Evolutionary conservation across 2,888 invertebrate genomes (phyloP), one percentile per base, ranked within the genome.

Genomic region (Drosophila planitibia): DNA sequence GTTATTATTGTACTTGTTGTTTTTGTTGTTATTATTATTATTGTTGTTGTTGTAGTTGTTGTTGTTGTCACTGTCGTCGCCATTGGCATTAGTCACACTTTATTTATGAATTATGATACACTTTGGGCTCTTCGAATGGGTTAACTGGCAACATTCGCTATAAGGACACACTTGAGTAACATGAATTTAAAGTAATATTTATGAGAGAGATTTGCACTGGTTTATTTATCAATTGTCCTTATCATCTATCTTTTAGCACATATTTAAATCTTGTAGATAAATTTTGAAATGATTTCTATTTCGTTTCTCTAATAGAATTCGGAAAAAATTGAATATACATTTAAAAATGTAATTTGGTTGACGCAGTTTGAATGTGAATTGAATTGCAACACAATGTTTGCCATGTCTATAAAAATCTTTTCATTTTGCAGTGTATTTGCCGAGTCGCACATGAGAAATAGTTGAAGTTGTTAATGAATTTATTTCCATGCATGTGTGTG

Each of bases 31-130:
- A 44, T 12, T 44, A 3, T 25, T 52, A 37, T 67, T 54, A 35
- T 39, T 65, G 12, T 54, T 63, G 1, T 63, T 41, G 33, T 51
- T 33, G 41, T 41, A 35, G 41, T 49, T 60, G 41, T 41, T 70
- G 60, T 37, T 76, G 71, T 66, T 75, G 64, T 78, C 59, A 60
- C 28, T 60, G 82, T 59, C 59, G 68, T 58, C 67, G 81, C 71
- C 82, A 67, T 71, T 78, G 75, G 83, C 90, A 88, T 91, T 91
- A 91, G 91, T 88, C 91, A 88, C 91, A 90, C 88, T 90, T 90
- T 91, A 88, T 90, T 88, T 88, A 90, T 88, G 83, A 88, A 90
- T 85, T 85, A 85, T 90, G 71, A 73, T 85, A 88, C 89, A 53
- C 84, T 89, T 52, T 41, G 14, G 35, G 57, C 55, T 30, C 47